phyloP scores from a whole-genome alignment of 2,888 invertebrate genomes.

The Netelia inedita region DNA sequence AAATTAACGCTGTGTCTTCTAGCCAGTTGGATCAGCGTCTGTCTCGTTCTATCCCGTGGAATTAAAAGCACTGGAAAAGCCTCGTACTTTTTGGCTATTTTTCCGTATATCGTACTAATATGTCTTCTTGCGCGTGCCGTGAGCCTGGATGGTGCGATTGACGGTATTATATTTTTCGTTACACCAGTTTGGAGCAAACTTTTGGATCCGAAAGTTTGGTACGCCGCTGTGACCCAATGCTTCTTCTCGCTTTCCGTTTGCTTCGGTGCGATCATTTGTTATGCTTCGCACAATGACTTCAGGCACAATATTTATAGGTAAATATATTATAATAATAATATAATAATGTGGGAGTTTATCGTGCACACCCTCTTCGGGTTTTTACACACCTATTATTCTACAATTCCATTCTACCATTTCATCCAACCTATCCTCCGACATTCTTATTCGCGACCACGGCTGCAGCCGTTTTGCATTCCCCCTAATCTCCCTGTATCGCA shows the following conservation, averaged over 20 bases:
- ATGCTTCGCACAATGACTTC: conserved; percentile 88
- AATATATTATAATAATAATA: conserved; percentile 20
- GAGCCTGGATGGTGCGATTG: conserved; percentile 87
- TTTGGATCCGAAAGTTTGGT: conserved; percentile 88
- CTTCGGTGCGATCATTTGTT: conserved; percentile 88
- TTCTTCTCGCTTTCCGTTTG: conserved; percentile 88
- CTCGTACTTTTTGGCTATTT: conserved; percentile 90
- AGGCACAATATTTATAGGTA: conserved; percentile 87
- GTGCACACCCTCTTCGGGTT: too few relatives aligned
- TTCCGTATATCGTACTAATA: conserved; percentile 88
- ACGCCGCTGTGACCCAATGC: conserved; percentile 88
- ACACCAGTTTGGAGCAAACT: conserved; percentile 89
- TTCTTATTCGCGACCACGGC: too few relatives aligned
- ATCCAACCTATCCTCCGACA: too few relatives aligned
- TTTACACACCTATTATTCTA: too few relatives aligned
- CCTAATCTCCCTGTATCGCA: too few relatives aligned
- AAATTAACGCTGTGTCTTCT: conserved; percentile 86
- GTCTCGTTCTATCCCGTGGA: conserved; percentile 86
- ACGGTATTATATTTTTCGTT: conserved; percentile 89
- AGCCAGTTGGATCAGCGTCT: conserved; percentile 86
- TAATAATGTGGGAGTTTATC: too few relatives aligned
- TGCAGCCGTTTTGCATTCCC: too few relatives aligned
- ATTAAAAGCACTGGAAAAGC: conserved; percentile 88
- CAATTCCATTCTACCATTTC: too few relatives aligned
- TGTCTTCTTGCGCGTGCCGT: conserved; percentile 88